phyloP scores from a whole-genome alignment of 1,140 invertebrate species.

The Apis cerana region DNA sequence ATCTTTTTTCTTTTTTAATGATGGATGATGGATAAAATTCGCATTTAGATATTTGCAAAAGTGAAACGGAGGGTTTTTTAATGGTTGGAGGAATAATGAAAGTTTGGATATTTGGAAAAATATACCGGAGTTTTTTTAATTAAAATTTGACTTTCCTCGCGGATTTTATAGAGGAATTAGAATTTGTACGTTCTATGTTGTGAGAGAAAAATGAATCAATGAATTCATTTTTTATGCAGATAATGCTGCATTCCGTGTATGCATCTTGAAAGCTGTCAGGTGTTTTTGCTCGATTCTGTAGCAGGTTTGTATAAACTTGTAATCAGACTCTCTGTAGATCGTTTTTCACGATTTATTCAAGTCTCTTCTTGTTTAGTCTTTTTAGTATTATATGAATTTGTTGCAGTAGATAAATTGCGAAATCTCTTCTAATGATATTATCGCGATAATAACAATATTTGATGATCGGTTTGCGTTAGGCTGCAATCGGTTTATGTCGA shows the following conservation, averaged over 20 bases:
- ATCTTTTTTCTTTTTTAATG: too few species aligned
- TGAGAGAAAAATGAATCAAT: too few species aligned
- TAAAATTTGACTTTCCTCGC: too few species aligned
- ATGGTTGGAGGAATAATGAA: too few species aligned
- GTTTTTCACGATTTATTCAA: background rate
- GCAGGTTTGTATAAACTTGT: background rate
- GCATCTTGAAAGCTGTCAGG: background rate
- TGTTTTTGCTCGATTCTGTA: background rate
- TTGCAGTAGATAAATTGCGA: background rate
- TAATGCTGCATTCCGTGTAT: background rate
- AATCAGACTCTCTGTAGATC: background rate
- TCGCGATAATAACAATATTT: slow-evolving; percentile 6
- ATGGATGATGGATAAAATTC: too few species aligned
- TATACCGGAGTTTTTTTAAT: too few species aligned
- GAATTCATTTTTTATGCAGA: too few species aligned
- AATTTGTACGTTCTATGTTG: too few species aligned
- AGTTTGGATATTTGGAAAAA: too few species aligned
- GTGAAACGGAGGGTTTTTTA: too few species aligned
- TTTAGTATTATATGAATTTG: background rate
- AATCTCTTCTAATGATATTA: background rate
- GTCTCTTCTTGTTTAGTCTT: background rate
- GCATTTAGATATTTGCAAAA: too few species aligned
- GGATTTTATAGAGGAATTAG: too few species aligned
- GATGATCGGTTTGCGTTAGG: background rate
- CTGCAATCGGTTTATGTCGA: background rate